Conservation (phyloP, 2,113 vertebrate genomes). For the Taurulus bubalis region DNA sequence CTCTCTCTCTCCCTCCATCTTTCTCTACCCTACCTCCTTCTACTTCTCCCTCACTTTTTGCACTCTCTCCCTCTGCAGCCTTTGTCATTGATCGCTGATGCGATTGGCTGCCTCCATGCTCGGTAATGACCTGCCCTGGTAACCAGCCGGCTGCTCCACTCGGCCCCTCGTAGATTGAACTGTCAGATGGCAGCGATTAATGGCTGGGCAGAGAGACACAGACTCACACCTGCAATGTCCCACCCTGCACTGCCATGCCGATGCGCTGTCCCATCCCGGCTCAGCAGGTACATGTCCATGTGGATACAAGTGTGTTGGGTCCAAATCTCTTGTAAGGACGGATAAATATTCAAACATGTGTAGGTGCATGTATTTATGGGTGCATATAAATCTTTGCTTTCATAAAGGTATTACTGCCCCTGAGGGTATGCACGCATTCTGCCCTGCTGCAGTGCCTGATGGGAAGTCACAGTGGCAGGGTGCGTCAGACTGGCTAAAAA, state of each 20-base stretch:
- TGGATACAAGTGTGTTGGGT: not conserved
- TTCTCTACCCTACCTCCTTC: slow-evolving; percentile 41
- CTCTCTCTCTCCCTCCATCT: slow-evolving; percentile 63
- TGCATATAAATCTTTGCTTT: slow-evolving; percentile 51
- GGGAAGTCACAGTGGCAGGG: slow-evolving; percentile 7
- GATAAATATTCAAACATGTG: slow-evolving; percentile 51
- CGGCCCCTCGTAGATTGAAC: slow-evolving; percentile 96
- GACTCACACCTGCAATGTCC: slow-evolving; percentile 87
- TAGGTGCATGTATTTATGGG: slow-evolving; percentile 43
- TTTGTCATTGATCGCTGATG: slow-evolving; percentile 99
- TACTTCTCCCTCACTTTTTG: slow-evolving; percentile 55
- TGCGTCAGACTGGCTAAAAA: not conserved
- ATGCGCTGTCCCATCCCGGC: slow-evolving; percentile 23
- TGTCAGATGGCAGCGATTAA: slow-evolving; percentile 99
- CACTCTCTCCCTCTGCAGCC: slow-evolving; percentile 81
- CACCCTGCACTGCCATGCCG: slow-evolving; percentile 49
- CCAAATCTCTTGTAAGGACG: slow-evolving; percentile 29
- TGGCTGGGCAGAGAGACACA: slow-evolving; percentile 94
- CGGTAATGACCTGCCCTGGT: slow-evolving; percentile 99
- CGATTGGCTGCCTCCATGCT: slow-evolving; percentile 98
- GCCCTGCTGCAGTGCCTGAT: slow-evolving; percentile 32
- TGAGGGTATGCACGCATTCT: slow-evolving; percentile 28
- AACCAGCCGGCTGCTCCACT: slow-evolving; percentile 75
- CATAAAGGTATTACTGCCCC: slow-evolving; percentile 34
- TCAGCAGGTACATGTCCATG: slow-evolving; percentile 15